phyloP scores from a whole-genome alignment of 2,888 invertebrate species.

The Callimorpha dominula region DNA sequence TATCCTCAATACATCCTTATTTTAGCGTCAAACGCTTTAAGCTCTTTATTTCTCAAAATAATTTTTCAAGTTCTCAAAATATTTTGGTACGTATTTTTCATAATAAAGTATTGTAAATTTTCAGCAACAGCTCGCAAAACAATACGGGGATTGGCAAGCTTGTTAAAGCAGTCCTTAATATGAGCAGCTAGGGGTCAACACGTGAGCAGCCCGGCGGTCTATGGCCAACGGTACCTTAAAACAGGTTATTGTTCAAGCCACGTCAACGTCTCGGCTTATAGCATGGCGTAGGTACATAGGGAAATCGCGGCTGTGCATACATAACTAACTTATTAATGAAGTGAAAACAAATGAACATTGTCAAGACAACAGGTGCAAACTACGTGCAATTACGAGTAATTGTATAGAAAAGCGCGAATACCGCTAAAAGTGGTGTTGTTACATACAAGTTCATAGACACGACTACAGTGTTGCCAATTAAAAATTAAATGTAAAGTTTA shows the following conservation, averaged over 20 bases:
- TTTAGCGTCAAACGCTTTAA: too few relatives aligned
- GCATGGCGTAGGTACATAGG: conserved; percentile 5
- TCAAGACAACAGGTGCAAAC: conserved; percentile 39
- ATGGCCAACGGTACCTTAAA: conserved; percentile 20
- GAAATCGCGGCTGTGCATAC: conserved; percentile 32
- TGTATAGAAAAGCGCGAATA: background rate
- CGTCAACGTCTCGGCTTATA: conserved; percentile 11
- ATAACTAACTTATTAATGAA: conserved; percentile 33
- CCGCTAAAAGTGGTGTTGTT: conserved; percentile 21
- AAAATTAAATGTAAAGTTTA: too few relatives aligned
- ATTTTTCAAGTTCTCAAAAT: background rate
- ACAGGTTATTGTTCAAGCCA: conserved; percentile 16
- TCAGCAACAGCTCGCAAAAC: background rate
- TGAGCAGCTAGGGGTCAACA: conserved; percentile 16
- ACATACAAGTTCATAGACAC: background rate
- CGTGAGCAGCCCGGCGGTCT: conserved; percentile 14
- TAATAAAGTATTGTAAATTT: background rate
- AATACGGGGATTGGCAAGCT: conserved; percentile 7
- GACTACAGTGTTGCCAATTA: conserved; percentile 16
- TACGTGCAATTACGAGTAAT: conserved; percentile 39
- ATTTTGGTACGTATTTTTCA: background rate
- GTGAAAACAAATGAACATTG: conserved; percentile 42
- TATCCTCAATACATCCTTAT: background rate
- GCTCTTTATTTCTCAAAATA: too few relatives aligned
- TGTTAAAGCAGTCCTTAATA: conserved; percentile 8